These are phyloP conservation scores for Proterorhinus semilunaris DNA, from an alignment of 2,113 vertebrate genomes.

Conservation along the genomic window DNA sequence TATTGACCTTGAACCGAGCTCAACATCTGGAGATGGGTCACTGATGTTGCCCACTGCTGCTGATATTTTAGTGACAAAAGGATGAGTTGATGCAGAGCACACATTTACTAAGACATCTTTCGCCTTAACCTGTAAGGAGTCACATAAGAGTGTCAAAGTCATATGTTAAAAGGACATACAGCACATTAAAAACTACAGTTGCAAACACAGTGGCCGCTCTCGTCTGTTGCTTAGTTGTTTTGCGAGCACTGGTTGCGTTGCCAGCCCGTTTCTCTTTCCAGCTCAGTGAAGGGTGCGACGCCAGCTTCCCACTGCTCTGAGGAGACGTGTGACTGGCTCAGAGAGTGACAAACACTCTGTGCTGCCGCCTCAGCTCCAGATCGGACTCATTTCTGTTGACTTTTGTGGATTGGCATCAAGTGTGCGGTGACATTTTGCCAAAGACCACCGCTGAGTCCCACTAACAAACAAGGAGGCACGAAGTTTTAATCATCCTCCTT, in stretches of 20 bases:
- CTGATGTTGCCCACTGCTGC: too few relatives aligned
- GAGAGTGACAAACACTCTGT: conserved; percentile 53
- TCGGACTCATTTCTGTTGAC: conserved; percentile 38
- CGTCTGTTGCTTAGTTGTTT: conserved; percentile 1
- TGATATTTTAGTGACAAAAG: too few relatives aligned
- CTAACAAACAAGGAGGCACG: conserved; percentile 1
- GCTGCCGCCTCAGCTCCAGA: conserved; percentile 31
- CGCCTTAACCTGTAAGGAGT: too few relatives aligned
- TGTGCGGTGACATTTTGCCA: conserved; percentile 43
- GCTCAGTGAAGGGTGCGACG: background rate
- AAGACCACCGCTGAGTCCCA: conserved; percentile 9
- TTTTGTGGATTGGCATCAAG: conserved; percentile 44
- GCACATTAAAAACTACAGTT: background rate
- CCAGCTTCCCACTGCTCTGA: conserved; percentile 39
- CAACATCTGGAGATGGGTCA: too few relatives aligned
- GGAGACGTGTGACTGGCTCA: conserved; percentile 31
- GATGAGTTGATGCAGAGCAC: too few relatives aligned
- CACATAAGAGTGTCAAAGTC: too few relatives aligned
- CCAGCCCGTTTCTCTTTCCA: conserved; percentile 8
- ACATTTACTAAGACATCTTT: too few relatives aligned
- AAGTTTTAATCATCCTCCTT: conserved; percentile 9
- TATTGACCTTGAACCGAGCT: too few relatives aligned
- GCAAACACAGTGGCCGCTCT: background rate
- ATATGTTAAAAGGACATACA: too few relatives aligned
- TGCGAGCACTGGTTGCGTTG: conserved; percentile 3